phyloP scores from a whole-genome alignment of 2,888 invertebrate genomes.

The Leptarthrus brevirostris region DNA sequence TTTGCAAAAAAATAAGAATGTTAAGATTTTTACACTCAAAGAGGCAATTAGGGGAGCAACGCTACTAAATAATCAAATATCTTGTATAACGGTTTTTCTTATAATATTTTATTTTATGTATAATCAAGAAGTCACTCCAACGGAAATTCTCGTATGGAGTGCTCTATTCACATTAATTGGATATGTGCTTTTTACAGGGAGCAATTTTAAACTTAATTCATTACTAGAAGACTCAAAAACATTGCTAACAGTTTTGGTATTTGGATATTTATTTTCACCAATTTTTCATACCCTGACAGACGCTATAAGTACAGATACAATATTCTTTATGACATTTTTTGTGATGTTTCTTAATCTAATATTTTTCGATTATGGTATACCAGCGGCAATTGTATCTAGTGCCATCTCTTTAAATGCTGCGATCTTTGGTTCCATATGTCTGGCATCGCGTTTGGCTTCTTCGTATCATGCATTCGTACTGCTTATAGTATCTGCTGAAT shows the following conservation, averaged over 20 bases:
- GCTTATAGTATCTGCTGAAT: constrained; percentile 86
- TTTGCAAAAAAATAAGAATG: constrained; percentile 83
- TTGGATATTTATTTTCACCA: constrained; percentile 91
- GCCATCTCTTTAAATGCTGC: constrained; percentile 94
- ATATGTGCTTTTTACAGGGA: constrained; percentile 72
- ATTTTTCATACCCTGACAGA: constrained; percentile 94
- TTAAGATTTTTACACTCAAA: constrained; percentile 76
- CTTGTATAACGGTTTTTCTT: constrained; percentile 79
- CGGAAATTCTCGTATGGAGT: constrained; percentile 72
- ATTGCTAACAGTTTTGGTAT: constrained; percentile 82
- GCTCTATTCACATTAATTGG: constrained; percentile 71
- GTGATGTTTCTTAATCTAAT: constrained; percentile 90
- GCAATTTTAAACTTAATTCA: constrained; percentile 58
- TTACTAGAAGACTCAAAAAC: constrained; percentile 78
- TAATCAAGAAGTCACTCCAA: constrained; percentile 75
- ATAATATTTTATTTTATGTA: constrained; percentile 79
- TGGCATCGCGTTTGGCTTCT: constrained; percentile 89
- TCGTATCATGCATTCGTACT: constrained; percentile 90
- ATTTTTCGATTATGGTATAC: constrained; percentile 91
- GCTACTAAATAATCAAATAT: constrained; percentile 82
- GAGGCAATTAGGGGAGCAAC: constrained; percentile 82
- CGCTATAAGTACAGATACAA: constrained; percentile 97
- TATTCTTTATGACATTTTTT: constrained; percentile 90
- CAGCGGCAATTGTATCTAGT: constrained; percentile 87
- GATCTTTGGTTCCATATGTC: constrained; percentile 93